These are phyloP conservation scores for Ondatra zibethicus DNA, from an alignment of 2,113 vertebrate species.

Conservation along the genomic window DNA sequence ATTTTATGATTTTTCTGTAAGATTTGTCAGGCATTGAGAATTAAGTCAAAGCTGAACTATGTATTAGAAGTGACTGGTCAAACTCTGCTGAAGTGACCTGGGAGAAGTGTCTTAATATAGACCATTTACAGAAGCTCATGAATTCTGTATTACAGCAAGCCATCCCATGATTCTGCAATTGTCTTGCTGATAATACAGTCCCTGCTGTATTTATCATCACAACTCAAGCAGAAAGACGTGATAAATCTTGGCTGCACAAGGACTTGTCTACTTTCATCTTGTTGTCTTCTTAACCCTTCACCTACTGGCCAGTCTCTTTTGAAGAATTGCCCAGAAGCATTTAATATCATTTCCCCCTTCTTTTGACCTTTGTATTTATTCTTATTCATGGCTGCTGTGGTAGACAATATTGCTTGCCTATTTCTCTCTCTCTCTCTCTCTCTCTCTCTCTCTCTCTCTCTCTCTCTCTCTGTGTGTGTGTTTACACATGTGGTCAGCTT, in stretches of 20 bases:
- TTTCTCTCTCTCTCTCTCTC: neutral
- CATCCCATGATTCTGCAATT: constrained; percentile 86
- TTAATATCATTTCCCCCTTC: neutral
- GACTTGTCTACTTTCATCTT: constrained; percentile 80
- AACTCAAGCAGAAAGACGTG: constrained; percentile 81
- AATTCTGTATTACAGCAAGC: constrained; percentile 85
- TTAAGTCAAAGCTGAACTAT: constrained; percentile 69
- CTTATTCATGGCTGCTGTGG: neutral
- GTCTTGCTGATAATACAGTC: constrained; percentile 86
- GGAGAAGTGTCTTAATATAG: constrained; percentile 84
- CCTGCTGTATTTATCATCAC: constrained; percentile 86
- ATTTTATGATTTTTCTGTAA: neutral
- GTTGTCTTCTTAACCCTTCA: constrained; percentile 79
- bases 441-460: neutral
- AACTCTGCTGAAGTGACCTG: constrained; percentile 82
- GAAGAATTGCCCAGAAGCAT: constrained; percentile 3
- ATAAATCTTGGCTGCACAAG: constrained; percentile 82
- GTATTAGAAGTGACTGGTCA: constrained; percentile 83
- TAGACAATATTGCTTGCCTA: neutral
- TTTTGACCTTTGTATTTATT: neutral
- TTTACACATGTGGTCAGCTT: neutral
- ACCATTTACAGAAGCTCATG: constrained; percentile 85
- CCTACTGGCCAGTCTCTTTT: neutral
- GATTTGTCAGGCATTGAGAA: neutral
- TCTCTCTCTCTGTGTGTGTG: too few relatives aligned